These are phyloP conservation scores for Dryobota labecula DNA, from an alignment of 2,888 invertebrate genomes.

Conservation along the genomic window DNA sequence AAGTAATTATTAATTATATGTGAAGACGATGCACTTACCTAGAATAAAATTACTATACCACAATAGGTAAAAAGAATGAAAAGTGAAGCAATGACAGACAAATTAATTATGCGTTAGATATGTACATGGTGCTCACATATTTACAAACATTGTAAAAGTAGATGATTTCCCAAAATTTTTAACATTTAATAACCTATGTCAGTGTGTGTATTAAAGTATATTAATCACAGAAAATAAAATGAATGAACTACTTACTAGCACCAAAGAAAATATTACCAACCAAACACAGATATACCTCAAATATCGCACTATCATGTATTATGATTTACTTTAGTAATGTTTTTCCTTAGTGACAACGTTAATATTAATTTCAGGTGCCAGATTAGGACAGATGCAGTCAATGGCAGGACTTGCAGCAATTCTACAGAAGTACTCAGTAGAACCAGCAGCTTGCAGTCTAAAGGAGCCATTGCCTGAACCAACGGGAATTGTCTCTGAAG, in stretches of 20 bases:
- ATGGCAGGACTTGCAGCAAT: conserved; percentile 84
- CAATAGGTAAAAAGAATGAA: no score
- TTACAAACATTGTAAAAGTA: no score
- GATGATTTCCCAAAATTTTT: no score
- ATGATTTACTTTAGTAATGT: neutral
- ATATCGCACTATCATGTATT: neutral
- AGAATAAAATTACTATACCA: no score
- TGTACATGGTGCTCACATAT: no score
- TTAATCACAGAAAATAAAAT: no score
- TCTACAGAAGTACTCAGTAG: conserved; percentile 77
- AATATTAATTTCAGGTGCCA: conserved; percentile 76
- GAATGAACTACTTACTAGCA: neutral
- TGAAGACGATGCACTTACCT: no score
- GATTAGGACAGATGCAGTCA: conserved; percentile 84
- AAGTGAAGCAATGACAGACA: no score
- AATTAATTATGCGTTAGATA: no score
- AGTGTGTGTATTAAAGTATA: no score
- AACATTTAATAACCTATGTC: no score
- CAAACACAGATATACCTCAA: neutral
- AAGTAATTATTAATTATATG: no score
- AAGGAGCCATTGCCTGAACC: conserved; percentile 77
- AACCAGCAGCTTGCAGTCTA: conserved; percentile 77
- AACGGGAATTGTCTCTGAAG: conserved; percentile 78
- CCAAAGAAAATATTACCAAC: neutral
- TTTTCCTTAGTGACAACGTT: neutral